Percentiles rank a stretch among this genome's conserved stretches.
These are phyloP conservation scores for Oncorhynchus clarkii DNA, from an alignment of 2,113 vertebrate genomes.

Conservation along the genomic window DNA sequence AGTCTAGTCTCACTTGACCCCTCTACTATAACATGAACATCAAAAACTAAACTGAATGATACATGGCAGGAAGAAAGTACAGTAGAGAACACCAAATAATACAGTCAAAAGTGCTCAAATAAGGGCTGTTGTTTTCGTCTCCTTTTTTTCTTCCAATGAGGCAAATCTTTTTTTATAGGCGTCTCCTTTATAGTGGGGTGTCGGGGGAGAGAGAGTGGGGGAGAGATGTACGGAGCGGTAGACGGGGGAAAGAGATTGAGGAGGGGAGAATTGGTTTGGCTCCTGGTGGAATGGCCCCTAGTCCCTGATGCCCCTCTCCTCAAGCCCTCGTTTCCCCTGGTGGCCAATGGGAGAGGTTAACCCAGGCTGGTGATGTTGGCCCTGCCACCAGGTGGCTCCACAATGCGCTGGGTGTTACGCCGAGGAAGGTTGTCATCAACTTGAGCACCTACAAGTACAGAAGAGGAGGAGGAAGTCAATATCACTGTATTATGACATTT, in stretches of 20 bases:
- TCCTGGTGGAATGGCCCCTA: conserved; percentile 51
- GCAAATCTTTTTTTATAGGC: conserved; percentile 63
- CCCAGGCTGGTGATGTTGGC: conserved; percentile 99
- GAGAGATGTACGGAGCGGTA: background rate
- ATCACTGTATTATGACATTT: background rate
- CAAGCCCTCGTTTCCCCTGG: conserved; percentile 52
- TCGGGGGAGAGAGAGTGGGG: conserved; percentile 25
- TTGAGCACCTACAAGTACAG: conserved; percentile 81
- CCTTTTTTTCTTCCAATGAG: conserved; percentile 53
- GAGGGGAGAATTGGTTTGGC: conserved; percentile 55
- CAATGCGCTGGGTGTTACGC: conserved; percentile 94
- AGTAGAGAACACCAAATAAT: conserved; percentile 68
- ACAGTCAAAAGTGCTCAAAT: conserved; percentile 74
- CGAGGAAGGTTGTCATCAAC: conserved; percentile 93
- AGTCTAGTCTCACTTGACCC: conserved; percentile 48
- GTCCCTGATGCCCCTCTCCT: conserved; percentile 47
- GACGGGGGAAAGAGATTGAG: conserved; percentile 32
- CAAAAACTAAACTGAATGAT: conserved; percentile 50
- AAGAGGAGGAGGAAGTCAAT: background rate
- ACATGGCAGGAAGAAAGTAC: conserved; percentile 57
- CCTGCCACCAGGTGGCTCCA: conserved; percentile 92
- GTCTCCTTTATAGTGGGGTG: conserved; percentile 48
- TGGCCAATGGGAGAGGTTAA: conserved; percentile 65
- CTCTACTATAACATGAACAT: conserved; percentile 52
- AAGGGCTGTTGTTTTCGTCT: conserved; percentile 50